Evolutionary conservation across 2,797 vertebrate genomes (phyloP).

Genomic region (Spinus olivaceus): DNA sequence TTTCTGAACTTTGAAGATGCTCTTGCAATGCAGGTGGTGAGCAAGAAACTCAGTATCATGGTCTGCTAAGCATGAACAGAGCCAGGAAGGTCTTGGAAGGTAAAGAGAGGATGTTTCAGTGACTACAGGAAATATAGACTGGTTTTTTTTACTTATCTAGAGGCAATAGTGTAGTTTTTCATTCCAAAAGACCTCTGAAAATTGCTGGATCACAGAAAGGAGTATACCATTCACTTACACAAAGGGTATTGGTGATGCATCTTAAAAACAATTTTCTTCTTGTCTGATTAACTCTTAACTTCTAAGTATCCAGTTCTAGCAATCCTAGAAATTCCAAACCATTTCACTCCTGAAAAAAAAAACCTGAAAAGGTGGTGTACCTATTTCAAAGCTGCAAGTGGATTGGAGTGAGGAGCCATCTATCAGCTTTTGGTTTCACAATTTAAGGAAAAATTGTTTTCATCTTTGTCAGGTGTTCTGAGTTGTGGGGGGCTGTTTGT

Average conservation of each 20-base stretch:
- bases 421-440: not conserved
- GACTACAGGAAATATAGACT: not conserved
- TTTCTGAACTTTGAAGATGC: not conserved
- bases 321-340: not conserved
- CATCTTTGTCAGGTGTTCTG: not conserved
- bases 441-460: not conserved
- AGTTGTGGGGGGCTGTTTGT: not conserved
- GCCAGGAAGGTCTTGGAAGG: not conserved
- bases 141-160: no score
- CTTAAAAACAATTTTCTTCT: not conserved
- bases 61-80: not conserved
- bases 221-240: not conserved
- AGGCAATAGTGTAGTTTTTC: not conserved
- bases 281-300: not conserved
- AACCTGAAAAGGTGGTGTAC: rapidly evolving
- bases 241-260: not conserved
- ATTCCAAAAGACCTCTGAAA: not conserved
- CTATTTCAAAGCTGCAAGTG: not conserved
- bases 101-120: not conserved
- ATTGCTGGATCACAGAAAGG: not conserved
- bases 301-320: not conserved
- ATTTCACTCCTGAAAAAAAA: not conserved
- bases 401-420: not conserved
- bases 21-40: not conserved
- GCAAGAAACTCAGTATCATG: not conserved